A percentile compares a stretch with the other conserved stretches of the same genome.
These are phyloP conservation scores for Sisyra terminalis DNA, from an alignment of 2,888 invertebrate species.

Conservation along the genomic window DNA sequence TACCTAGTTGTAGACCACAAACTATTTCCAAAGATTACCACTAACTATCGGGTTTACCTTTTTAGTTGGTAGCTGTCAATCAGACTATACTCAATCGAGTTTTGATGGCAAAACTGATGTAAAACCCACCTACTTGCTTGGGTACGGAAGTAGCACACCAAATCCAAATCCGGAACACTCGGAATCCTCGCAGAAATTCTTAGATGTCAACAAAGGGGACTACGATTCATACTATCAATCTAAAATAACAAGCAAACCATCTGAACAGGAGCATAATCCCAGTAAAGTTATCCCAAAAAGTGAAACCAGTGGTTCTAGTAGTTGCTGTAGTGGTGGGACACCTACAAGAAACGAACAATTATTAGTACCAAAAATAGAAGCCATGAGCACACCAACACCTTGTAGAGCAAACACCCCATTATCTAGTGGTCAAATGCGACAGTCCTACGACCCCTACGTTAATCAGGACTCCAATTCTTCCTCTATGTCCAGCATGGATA, in stretches of 20 bases:
- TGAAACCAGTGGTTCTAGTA: slow-evolving; percentile 24
- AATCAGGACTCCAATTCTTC: slow-evolving; percentile 57
- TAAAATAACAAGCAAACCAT: slow-evolving; percentile 8
- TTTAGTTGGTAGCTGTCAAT: slow-evolving; percentile 21
- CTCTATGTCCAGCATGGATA: slow-evolving; percentile 53
- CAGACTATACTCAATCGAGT: slow-evolving; percentile 20
- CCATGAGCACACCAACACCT: slow-evolving; percentile 20
- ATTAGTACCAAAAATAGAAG: slow-evolving; percentile 53
- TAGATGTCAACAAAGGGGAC: slow-evolving; percentile 15
- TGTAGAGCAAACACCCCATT: slow-evolving; percentile 30
- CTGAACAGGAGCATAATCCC: slow-evolving; percentile 1
- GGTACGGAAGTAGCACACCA: slow-evolving; percentile 18
- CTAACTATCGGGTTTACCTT: neutral
- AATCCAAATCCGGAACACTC: slow-evolving; percentile 14
- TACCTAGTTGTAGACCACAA: neutral
- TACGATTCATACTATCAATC: slow-evolving; percentile 24
- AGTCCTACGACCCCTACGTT: slow-evolving; percentile 42
- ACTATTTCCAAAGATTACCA: neutral
- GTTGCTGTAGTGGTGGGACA: slow-evolving; percentile 29
- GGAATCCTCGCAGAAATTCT: slow-evolving; percentile 8
- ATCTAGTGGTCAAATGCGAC: slow-evolving; percentile 29
- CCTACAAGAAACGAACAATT: slow-evolving; percentile 35
- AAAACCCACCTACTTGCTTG: slow-evolving; percentile 27
- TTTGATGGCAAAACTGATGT: slow-evolving; percentile 19
- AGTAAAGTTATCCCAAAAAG: slow-evolving; percentile 37